Evolutionary conservation across 1,140 invertebrate genomes (phyloP), one percentile per base, ranked within the genome.

Genomic region (Adoxophyes honmai): DNA sequence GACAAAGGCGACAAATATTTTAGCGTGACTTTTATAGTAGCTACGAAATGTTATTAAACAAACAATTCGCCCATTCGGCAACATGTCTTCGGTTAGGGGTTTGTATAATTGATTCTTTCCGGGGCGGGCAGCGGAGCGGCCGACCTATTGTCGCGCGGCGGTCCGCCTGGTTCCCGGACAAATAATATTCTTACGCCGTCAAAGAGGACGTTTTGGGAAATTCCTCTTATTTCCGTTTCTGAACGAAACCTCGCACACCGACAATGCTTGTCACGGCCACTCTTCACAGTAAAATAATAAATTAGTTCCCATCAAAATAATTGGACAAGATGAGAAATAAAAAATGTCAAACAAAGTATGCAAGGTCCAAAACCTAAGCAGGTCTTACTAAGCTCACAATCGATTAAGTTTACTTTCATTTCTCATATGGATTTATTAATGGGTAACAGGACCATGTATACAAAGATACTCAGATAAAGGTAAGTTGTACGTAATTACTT

Each of bases 41-140:
- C 73, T 62, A 66, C 74, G 71, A 75, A 84, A 86, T 86, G 83
- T 88, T 88, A 85, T 88, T 88, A 88, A 84, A 88, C 85, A 88
- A 88, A 88, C 83, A 88, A 78, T 81, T 86, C 81, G 79, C 81
- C 85, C 80, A 86, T 85, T 82, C 70, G 73, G 64, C 59, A 63
- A 80, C 79, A 75, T 78, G 72, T 75, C 72, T 81, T 71, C 68
- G 73, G 77, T 68, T 71, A 59, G 74, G 68, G 77, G 62, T 70
- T 76, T 68, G 73, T 78, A 86, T 86, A 86, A 88, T 88, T 88
- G 85, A 88, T 86, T 88, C 81, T 86, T 88, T 88, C 85, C 85
- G 85, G 85, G 59, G 81, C 21, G 82, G 78, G 79, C 77, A 63
- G 73, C 60, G 71, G 33, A 56, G 59, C 68, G 65, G 65, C 64